A percentile compares a stretch with the other conserved stretches of the same genome.
These are phyloP conservation scores for Zele albiditarsus DNA, from an alignment of 2,888 invertebrate genomes.

Conservation along the genomic window DNA sequence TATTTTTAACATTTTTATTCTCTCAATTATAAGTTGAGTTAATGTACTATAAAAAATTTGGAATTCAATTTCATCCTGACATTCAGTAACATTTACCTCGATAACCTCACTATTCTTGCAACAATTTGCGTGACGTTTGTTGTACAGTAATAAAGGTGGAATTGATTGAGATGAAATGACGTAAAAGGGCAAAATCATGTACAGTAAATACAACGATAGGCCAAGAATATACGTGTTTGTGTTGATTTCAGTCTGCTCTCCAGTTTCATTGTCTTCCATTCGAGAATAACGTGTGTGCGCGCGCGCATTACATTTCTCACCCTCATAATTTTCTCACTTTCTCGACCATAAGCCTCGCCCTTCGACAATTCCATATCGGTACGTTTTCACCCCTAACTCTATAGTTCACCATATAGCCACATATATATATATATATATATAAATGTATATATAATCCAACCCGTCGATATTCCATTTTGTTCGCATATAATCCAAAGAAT, in stretches of 20 bases:
- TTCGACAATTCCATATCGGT: constrained; percentile 22
- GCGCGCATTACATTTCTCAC: constrained; percentile 19
- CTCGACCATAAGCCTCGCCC: constrained; percentile 27
- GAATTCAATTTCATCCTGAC: too few relatives aligned
- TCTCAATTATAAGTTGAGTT: too few relatives aligned
- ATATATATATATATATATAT: not conserved
- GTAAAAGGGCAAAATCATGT: constrained; percentile 45
- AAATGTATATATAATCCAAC: not conserved
- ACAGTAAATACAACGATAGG: constrained; percentile 36
- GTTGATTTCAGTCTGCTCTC: constrained; percentile 28
- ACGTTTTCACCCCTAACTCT: not conserved
- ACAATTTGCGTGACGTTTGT: not conserved
- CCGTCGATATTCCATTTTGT: constrained; percentile 18
- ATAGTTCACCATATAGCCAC: constrained; percentile 1
- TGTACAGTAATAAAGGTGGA: constrained; percentile 9
- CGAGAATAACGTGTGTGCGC: constrained; percentile 19
- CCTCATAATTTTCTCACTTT: constrained; percentile 44
- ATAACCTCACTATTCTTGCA: too few relatives aligned
- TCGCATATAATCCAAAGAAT: not conserved
- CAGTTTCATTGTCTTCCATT: constrained; percentile 35
- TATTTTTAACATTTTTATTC: too few relatives aligned
- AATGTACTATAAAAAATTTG: too few relatives aligned
- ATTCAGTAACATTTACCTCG: too few relatives aligned
- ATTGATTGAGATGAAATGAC: constrained; percentile 51
- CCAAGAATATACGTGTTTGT: constrained; percentile 38